A percentile compares a stretch with the other conserved stretches of the same genome.
phyloP scores from a whole-genome alignment of 2,797 vertebrate species.

The Epinephelus coioides region DNA sequence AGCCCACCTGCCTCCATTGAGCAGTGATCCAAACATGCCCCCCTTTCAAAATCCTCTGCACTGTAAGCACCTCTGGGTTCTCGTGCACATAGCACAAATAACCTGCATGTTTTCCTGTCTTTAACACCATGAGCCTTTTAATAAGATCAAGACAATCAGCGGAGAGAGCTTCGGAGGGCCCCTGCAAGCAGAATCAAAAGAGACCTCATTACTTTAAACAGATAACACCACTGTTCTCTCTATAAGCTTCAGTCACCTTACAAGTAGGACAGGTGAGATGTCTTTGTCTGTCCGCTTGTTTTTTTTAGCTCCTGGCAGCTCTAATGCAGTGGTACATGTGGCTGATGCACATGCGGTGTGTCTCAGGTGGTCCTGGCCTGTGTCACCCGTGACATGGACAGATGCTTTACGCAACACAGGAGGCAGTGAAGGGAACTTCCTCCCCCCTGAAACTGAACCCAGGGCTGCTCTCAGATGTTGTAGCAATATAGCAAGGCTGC shows the following conservation, averaged over 20 bases:
- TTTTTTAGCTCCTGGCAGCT: conserved; percentile 2
- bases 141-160: conserved; percentile 70
- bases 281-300: conserved; percentile 24
- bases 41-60: conserved; percentile 63
- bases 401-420: conserved; percentile 70
- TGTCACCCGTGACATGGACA: conserved; percentile 62
- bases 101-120: conserved; percentile 65
- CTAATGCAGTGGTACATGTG: conserved; percentile 49
- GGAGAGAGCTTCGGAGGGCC: conserved; percentile 47
- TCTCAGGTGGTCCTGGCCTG: conserved; percentile 73
- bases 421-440: conserved; percentile 72
- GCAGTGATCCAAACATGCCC: conserved; percentile 52
- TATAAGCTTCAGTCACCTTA: conserved; percentile 52
- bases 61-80: conserved; percentile 64
- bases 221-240: conserved; percentile 48
- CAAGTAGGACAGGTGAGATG: conserved; percentile 31
- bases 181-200: conserved; percentile 30
- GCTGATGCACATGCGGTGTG: conserved; percentile 60
- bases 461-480: conserved; percentile 41
- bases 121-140: conserved; percentile 61
- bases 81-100: conserved; percentile 52
- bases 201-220: conserved; percentile 67
- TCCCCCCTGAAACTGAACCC: conserved; percentile 35
- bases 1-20: conserved; percentile 59
- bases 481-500: background rate